Conservation (phyloP, 1,140 invertebrate genomes). For the Lasaia peninsularis region DNA sequence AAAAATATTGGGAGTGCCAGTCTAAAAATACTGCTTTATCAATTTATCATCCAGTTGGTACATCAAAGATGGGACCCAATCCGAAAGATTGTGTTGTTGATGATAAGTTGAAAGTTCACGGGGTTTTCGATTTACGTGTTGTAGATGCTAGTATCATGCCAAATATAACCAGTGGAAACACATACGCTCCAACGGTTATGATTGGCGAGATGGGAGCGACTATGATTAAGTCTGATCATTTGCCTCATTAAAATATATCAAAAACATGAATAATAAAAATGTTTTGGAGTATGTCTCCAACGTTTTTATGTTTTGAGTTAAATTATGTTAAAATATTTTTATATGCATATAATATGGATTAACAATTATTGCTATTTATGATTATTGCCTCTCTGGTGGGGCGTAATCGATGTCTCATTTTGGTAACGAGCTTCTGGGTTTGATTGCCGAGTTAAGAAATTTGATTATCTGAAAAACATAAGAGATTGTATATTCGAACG, state of each 20-base stretch:
- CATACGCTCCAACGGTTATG: constrained; percentile 87
- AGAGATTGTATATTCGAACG: too few relatives aligned
- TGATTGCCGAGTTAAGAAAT: too few relatives aligned
- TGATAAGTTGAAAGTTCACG: constrained; percentile 82
- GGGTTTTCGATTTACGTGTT: constrained; percentile 81
- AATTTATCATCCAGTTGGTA: constrained; percentile 81
- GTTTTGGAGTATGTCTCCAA: too few relatives aligned
- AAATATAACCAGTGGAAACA: constrained; percentile 82
- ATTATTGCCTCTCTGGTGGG: too few relatives aligned
- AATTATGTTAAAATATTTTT: too few relatives aligned
- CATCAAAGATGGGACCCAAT: constrained; percentile 85
- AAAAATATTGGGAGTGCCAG: constrained; percentile 81
- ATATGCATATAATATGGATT: too few relatives aligned
- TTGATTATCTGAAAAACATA: too few relatives aligned
- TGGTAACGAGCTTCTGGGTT: too few relatives aligned
- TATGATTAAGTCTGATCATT: constrained; percentile 80
- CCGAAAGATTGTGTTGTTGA: constrained; percentile 80
- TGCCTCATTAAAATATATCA: background rate
- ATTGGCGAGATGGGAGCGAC: constrained; percentile 87
- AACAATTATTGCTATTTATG: too few relatives aligned
- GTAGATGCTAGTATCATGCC: constrained; percentile 90
- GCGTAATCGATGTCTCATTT: too few relatives aligned
- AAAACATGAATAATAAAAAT: too few relatives aligned
- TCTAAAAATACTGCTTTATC: constrained; percentile 78
- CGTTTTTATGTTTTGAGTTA: too few relatives aligned